Conservation (phyloP, 2,113 vertebrate genomes). For the Verasper variegatus region DNA sequence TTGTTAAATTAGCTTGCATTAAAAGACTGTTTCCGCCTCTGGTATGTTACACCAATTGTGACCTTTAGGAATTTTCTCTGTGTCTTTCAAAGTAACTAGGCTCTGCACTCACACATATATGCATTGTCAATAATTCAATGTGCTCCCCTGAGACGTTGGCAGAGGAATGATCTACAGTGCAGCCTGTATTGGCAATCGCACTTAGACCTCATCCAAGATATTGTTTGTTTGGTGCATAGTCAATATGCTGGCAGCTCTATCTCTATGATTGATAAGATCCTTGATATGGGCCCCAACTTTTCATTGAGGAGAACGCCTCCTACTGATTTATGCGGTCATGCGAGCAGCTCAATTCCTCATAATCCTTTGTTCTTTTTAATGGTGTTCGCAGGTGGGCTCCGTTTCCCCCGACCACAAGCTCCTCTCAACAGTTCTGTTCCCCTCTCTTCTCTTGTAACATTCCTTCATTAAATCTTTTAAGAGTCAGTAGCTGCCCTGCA, state of each 20-base stretch:
- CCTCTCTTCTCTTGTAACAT: background rate
- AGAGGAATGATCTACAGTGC: slow-evolving; percentile 63
- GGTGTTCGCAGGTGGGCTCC: slow-evolving; percentile 46
- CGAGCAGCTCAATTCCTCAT: slow-evolving; percentile 66
- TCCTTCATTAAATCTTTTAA: slow-evolving; percentile 38
- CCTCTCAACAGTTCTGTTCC: slow-evolving; percentile 9
- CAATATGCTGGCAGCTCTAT: slow-evolving; percentile 74
- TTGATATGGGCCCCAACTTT: slow-evolving; percentile 42
- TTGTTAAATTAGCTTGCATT: slow-evolving; percentile 28
- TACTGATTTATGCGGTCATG: slow-evolving; percentile 72
- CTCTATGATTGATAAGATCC: slow-evolving; percentile 75
- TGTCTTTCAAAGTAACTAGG: slow-evolving; percentile 12
- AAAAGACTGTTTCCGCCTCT: slow-evolving; percentile 15
- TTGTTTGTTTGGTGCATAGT: slow-evolving; percentile 76
- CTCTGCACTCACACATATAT: slow-evolving; percentile 30
- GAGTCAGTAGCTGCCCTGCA: slow-evolving; percentile 3
- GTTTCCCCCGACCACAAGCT: slow-evolving; percentile 10
- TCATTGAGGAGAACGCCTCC: slow-evolving; percentile 66
- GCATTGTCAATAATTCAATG: slow-evolving; percentile 67
- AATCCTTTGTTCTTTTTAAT: slow-evolving; percentile 61
- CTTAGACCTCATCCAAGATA: slow-evolving; percentile 73
- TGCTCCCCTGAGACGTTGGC: slow-evolving; percentile 51
- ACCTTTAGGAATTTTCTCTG: slow-evolving; percentile 19
- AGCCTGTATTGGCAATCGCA: slow-evolving; percentile 64
- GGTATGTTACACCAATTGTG: slow-evolving; percentile 20